phyloP scores from a whole-genome alignment of 2,113 vertebrate genomes.

The Porphyrio hochstetteri region DNA sequence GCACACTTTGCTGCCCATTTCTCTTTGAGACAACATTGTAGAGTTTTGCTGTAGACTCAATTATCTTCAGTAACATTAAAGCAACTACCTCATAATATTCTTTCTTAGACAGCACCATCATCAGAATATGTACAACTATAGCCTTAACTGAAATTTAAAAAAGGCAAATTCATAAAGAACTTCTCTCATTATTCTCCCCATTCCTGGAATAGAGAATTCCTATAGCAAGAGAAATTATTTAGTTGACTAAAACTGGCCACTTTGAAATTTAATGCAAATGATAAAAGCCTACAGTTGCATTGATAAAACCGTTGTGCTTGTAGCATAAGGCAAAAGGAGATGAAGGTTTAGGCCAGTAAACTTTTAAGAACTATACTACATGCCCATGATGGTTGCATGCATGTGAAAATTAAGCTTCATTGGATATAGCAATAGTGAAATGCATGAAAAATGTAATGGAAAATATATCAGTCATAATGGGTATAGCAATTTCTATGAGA shows the following conservation, averaged over 20 bases:
- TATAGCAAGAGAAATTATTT: background rate
- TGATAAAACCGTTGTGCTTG: background rate
- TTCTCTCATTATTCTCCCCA: background rate
- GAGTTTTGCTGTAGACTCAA: background rate
- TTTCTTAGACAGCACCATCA: background rate
- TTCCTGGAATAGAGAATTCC: background rate
- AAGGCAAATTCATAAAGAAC: background rate
- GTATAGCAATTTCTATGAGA: background rate
- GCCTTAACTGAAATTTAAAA: background rate
- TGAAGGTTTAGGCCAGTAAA: background rate
- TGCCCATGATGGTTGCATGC: background rate
- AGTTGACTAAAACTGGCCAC: background rate
- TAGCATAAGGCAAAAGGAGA: background rate
- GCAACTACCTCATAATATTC: background rate
- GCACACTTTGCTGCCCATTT: background rate
- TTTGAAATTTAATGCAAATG: constrained; percentile 15
- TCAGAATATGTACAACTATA: background rate
- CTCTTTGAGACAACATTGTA: background rate
- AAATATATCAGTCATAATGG: background rate
- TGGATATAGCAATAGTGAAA: background rate
- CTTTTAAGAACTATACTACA: constrained; percentile 24
- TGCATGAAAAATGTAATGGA: background rate
- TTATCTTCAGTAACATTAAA: background rate
- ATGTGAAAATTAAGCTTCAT: background rate
- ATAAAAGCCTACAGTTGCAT: background rate